Evolutionary conservation across 2,797 vertebrate species (phyloP), one percentile per base, ranked within the genome.

Genomic region (Paratrypauchen microcephalus): DNA sequence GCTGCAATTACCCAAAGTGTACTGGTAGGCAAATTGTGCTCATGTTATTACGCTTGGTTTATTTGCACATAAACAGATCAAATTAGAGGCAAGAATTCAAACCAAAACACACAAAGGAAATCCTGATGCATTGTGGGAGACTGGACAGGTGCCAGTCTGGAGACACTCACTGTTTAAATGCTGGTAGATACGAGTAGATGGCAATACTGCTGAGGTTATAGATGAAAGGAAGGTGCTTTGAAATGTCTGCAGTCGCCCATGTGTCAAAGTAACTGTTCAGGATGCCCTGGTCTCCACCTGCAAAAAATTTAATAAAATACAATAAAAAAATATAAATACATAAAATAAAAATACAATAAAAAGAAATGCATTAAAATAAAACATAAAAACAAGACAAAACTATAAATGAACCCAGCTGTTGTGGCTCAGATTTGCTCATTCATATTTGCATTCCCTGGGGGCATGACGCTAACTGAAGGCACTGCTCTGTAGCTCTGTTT

Each of bases 271-370:
- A 99, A 63, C 93, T 96, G 91, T 99, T 99, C 88, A 99, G 93
- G 82, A 99, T 87, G 3, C 98, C 98, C 89, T 99, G 97, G 94
- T 99, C 98, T 80, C 97, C 98, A 90, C 98, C 98, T 99, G 88
- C 12, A 75, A 45, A 78, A 13, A 32, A 30, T 5, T 5, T 5
- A 30, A 32, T 32, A 36, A 36, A 9, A 36, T 9, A 36, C 32
- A 36, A 36, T 8, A 36, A 32, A 26, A 32, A 32, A 32, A 32
- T 32, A 32, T 32, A 6, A 6, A 32, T 32, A 32, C 28, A 30
- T 30, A 30, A 30, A 30, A 32, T 32, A 36, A 36, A 36, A 9
- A 9, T 2, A 9, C 32, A 36, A 36, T 7, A n/a, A n/a, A n/a
- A n/a, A n/a, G 9, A 36, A 36, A 36, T 9, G 9, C 32, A 36